These are phyloP conservation scores for Cryptophagus acutangulus DNA, from an alignment of 2,888 invertebrate genomes.

Conservation along the genomic window DNA sequence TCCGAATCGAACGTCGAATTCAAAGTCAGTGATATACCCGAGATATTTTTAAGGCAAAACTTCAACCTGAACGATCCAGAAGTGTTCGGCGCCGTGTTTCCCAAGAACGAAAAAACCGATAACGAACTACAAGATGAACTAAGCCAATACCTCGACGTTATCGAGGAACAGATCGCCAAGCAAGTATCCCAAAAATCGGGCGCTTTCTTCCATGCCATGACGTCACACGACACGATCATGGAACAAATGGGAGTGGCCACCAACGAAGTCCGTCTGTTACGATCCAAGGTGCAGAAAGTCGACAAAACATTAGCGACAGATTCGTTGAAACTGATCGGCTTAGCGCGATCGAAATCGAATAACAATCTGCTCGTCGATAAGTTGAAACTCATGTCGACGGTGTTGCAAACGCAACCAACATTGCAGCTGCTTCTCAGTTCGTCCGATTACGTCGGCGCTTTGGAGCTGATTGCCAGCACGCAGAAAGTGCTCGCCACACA, in stretches of 20 bases:
- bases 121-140: constrained; percentile 81
- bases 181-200: constrained; percentile 93
- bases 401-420: constrained; percentile 96
- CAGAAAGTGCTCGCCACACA: constrained; percentile 89
- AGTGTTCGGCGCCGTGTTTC: constrained; percentile 82
- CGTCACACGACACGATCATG: constrained; percentile 95
- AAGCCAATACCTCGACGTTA: constrained; percentile 90
- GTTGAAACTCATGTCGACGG: constrained; percentile 87
- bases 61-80: constrained; percentile 74
- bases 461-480: constrained; percentile 94
- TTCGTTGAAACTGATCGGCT: constrained; percentile 71
- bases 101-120: constrained; percentile 56
- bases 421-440: constrained; percentile 91
- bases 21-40: constrained; percentile 69
- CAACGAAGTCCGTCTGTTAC: constrained; percentile 66
- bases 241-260: constrained; percentile 86
- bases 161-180: constrained; percentile 88
- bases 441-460: constrained; percentile 94
- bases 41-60: constrained; percentile 75
- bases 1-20: constrained; percentile 42
- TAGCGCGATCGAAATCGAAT: constrained; percentile 63
- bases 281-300: constrained; percentile 70
- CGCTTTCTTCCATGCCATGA: constrained; percentile 97
- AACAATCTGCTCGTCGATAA: constrained; percentile 64
- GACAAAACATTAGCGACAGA: constrained; percentile 75